Evolutionary conservation across 2,113 vertebrate species (phyloP), one percentile per base, ranked within the genome.

Genomic region (Pterocles burchelli): DNA sequence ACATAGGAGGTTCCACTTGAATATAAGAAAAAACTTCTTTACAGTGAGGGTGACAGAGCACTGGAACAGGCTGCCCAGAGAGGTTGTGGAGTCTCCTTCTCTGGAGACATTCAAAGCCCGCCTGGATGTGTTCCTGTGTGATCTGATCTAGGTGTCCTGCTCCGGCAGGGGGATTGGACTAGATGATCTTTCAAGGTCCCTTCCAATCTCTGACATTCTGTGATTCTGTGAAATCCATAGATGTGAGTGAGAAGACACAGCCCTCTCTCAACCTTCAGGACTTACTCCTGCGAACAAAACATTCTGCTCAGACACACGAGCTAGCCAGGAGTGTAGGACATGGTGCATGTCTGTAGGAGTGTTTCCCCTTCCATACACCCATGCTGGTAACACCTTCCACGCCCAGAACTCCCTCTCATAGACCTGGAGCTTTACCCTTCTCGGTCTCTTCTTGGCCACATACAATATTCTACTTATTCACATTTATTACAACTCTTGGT

Each of bases 291-390:
- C 55, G 17, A 82, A 76, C 76, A 94, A 65, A 83, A 33, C 46
- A 21, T 29, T 11, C 90, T 74, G 63, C 70, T 80, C 81, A 72
- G 92, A 22, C 36, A 16, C 0, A 7, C 0, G 1, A 38, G 2
- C 11, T 3, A 6, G 29, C 33, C 43, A 1, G 0, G 18, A 25
- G 34, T 0, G 2, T 1, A 24, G 70, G 57, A 17, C 0, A 2
- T 2, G 0, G 5, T 1, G 6, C 0, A 0, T 2, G 29, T 41
- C 31, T 17, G 9, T 1, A 4, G 86, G 57, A 73, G 17, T 2
- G 2, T 28, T 7, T 14, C 34, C 54, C 21, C 7, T 38, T 43
- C 82, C 41, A 6, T 41, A 41, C 41, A 11, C 2, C 46, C 76
- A 4, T 0, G 9, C 0, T 5, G 7, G 31, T 2, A 25, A 14